Base-by-base conservation (phyloP, 2,797 vertebrate genomes). In the Crypturellus tataupa region DNA sequence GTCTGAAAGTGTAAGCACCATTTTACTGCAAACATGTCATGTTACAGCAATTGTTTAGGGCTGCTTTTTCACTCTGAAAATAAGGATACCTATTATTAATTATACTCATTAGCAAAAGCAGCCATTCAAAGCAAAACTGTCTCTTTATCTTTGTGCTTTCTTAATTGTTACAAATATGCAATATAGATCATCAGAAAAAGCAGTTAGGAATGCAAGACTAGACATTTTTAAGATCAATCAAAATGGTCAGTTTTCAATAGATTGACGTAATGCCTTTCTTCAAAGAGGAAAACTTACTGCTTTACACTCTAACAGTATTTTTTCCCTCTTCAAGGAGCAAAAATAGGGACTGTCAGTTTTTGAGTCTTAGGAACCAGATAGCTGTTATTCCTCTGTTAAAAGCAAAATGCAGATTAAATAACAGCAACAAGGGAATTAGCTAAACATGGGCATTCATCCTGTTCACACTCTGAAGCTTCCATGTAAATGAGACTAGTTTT, bases 401-500 rank as follows among this genome's bases (percentile, higher is more conserved):
- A 80, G 12, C 25, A 77, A 86, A 84, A 87, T 85, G 44, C 16
- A 71, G 73, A 85, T 78, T 70, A 73, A 91, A 91, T 7, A 77
- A 19, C 35, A 93, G 19, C 6, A 8, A 13, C 46, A 85, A 77
- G 47, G 35, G 39, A 92, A 64, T 91, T 85, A 68, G 15, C 16
- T 77, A 39, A 68, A 85, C 6, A 18, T 23, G 58, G 67, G 14
- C 11, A 65, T 92, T 92, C 33, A 87, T 88, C 49, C 55, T 85
- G 10, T 76, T 95, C 44, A 40, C 3, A 35, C 10, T 70, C 29
- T 1, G 3, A 29, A 91, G 85, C 53, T 56, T 55, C 19, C 49
- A 60, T 94, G 29, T 47, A 93, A 95, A 87, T 72, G 3, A 82
- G 78, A 46, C 31, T 69, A 77, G 39, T 93, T 90, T 91, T 94